Evolutionary conservation across 35 echinoderm and acorn worm genomes (phyloP).

Genomic region (Holothuria glaberrima): DNA sequence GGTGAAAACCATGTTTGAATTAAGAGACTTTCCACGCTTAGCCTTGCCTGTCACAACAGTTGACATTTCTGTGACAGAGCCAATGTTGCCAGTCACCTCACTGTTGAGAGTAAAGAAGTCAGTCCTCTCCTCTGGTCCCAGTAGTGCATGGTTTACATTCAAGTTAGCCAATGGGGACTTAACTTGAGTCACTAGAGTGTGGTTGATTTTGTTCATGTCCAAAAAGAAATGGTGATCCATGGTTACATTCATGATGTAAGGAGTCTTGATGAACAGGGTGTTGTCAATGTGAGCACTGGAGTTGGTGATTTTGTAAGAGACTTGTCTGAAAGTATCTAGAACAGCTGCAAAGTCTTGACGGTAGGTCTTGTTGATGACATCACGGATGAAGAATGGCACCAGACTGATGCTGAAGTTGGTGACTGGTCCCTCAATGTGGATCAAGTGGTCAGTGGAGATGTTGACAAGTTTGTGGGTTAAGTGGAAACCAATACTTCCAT

Average conservation of each 20-base stretch:
- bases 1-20: not conserved
- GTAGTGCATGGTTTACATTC: not conserved
- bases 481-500: slow-evolving; percentile 26
- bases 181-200: slow-evolving; percentile 38
- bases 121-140: slow-evolving; percentile 1
- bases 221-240: slow-evolving; percentile 64
- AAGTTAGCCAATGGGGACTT: slow-evolving; percentile 33
- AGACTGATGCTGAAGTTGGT: slow-evolving; percentile 39
- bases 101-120: not conserved
- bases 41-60: slow-evolving; percentile 23
- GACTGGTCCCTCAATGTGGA: slow-evolving; percentile 76
- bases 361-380: slow-evolving; percentile 68
- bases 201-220: slow-evolving; percentile 59
- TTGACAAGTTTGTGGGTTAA: slow-evolving; percentile 25
- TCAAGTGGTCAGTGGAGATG: slow-evolving; percentile 55
- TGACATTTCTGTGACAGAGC: not conserved
- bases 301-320: slow-evolving; percentile 64
- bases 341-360: slow-evolving; percentile 49
- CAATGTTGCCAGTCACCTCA: slow-evolving; percentile 7
- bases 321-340: slow-evolving; percentile 35
- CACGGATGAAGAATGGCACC: slow-evolving; percentile 51
- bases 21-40: slow-evolving; percentile 28
- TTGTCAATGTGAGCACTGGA: slow-evolving; percentile 70
- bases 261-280: slow-evolving; percentile 35
- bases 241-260: slow-evolving; percentile 59